phyloP scores from a whole-genome alignment of 2,888 invertebrate genomes.

The Pollenia angustigena region DNA sequence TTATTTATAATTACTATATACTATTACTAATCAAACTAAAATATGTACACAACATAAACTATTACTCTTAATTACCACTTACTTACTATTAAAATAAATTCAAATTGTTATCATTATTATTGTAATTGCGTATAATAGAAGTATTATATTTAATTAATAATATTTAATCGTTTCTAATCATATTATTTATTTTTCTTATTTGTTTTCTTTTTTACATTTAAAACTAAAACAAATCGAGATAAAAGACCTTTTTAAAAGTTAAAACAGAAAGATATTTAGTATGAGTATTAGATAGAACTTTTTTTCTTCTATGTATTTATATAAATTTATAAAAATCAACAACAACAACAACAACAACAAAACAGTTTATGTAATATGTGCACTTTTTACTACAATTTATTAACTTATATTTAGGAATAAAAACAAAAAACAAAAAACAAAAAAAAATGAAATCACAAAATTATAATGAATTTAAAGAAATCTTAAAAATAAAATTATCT shows the following conservation, averaged over 20 bases:
- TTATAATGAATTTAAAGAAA: slow-evolving; percentile 10
- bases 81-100: slow-evolving; percentile 36
- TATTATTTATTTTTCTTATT: slow-evolving; percentile 35
- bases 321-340: slow-evolving; percentile 18
- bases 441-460: slow-evolving; percentile 12
- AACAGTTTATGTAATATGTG: slow-evolving; percentile 57
- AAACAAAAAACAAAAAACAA: not conserved
- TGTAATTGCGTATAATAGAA: slow-evolving; percentile 45
- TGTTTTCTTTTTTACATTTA: slow-evolving; percentile 43
- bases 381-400: slow-evolving; percentile 66
- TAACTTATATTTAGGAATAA: slow-evolving; percentile 47
- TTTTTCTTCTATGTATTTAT: slow-evolving; percentile 48
- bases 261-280: slow-evolving; percentile 44
- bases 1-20: slow-evolving; percentile 63
- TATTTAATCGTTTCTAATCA: slow-evolving; percentile 27
- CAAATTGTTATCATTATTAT: slow-evolving; percentile 52
- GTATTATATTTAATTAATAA: slow-evolving; percentile 50
- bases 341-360: slow-evolving; percentile 12
- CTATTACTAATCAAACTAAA: slow-evolving; percentile 47
- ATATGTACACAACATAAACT: slow-evolving; percentile 36
- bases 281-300: slow-evolving; percentile 57
- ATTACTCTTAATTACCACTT: slow-evolving; percentile 46
- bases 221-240: slow-evolving; percentile 47
- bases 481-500: slow-evolving; percentile 6
- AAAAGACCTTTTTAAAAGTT: slow-evolving; percentile 66